Evolutionary conservation across 53 echinoderm and acorn worm species (phyloP), one percentile per base, ranked within the genome.

Genomic region (Stichopus horrens): DNA sequence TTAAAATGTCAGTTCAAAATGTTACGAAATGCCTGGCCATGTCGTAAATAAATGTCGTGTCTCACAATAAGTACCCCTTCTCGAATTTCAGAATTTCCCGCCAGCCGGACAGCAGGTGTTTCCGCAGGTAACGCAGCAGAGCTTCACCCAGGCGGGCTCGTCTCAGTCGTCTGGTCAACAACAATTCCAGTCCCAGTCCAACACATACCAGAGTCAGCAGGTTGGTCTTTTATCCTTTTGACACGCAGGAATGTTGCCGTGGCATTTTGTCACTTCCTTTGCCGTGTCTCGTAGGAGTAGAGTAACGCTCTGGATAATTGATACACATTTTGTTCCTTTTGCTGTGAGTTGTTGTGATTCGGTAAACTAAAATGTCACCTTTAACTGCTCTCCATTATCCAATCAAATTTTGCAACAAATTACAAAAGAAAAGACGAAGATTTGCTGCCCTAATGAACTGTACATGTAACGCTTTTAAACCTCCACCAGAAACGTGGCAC

Each of bases 161-260:
- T 71, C 71, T 7, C 18, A 13, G 4, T 18, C 14, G 4, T 71
- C 71, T 71, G 14, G 16, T 71, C 79, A 79, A 53, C 79, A 79
- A 73, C 73, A 73, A 87, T 73, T 73, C 73, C 87, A 87, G 21
- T 54, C 74, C 13, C 74, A 87, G 23, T 55, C 73, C 56, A 74
- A 55, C 74, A 87, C 73, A 57, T 57, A 87, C 87, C 87, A 87
- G 74, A 73, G 87, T 53, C 86, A 86, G 67, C 73, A 86, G 67
- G 67, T 86, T 58, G 51, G 67, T 52, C 57, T 86, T 86, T 71
- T 71, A 71, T 71, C n/a, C 71, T 16, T 71, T 71, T 37, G 37
- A 65, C 57, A 18, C 58, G 3, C 56, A 81, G 81, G 81, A 81
- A 81, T 81, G 37, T 37, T 37, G 81, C 81, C 57, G 81, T 81